A percentile compares a stretch with the other conserved stretches of the same genome.
These are phyloP conservation scores for Caenorhabditis doughertyi DNA, from an alignment of 2,888 invertebrate species.

Conservation along the genomic window DNA sequence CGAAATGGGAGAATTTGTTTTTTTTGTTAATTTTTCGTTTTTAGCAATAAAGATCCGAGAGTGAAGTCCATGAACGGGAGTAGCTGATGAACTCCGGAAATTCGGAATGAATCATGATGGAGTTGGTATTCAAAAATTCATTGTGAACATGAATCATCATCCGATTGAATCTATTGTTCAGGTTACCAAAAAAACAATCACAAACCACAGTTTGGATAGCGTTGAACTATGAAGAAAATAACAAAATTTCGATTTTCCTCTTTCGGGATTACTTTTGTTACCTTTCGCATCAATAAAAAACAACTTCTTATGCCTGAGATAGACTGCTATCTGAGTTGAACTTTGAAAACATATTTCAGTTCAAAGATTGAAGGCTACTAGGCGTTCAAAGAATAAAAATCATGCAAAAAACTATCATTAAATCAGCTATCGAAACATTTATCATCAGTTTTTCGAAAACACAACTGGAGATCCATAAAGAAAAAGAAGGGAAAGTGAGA, in stretches of 20 bases:
- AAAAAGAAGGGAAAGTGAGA: slow-evolving; percentile 13
- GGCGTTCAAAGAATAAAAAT: too few relatives aligned
- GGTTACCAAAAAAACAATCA: slow-evolving; percentile 9
- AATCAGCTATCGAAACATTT: background rate
- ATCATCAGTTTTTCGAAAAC: slow-evolving; percentile 15
- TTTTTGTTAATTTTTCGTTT: too few relatives aligned
- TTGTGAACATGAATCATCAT: slow-evolving; percentile 24
- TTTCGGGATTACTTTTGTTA: background rate
- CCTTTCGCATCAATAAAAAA: background rate
- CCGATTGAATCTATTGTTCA: slow-evolving; percentile 29
- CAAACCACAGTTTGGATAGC: slow-evolving; percentile 30
- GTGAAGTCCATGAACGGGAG: too few relatives aligned
- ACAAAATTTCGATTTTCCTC: background rate
- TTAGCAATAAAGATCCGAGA: too few relatives aligned
- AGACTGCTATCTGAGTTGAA: too few relatives aligned
- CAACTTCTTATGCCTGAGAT: too few relatives aligned
- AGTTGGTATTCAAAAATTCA: slow-evolving; percentile 3
- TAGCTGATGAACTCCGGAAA: background rate
- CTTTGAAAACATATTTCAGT: too few relatives aligned
- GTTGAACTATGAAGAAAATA: slow-evolving; percentile 8
- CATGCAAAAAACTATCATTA: too few relatives aligned
- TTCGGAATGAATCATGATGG: slow-evolving; percentile 3
- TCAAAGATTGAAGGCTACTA: too few relatives aligned
- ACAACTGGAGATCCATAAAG: slow-evolving; percentile 27
- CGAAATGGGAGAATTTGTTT: too few relatives aligned